Evolutionary conservation across 2,888 invertebrate species (phyloP), one percentile per base, ranked within the genome.

Genomic region (Campopleginae sp.): DNA sequence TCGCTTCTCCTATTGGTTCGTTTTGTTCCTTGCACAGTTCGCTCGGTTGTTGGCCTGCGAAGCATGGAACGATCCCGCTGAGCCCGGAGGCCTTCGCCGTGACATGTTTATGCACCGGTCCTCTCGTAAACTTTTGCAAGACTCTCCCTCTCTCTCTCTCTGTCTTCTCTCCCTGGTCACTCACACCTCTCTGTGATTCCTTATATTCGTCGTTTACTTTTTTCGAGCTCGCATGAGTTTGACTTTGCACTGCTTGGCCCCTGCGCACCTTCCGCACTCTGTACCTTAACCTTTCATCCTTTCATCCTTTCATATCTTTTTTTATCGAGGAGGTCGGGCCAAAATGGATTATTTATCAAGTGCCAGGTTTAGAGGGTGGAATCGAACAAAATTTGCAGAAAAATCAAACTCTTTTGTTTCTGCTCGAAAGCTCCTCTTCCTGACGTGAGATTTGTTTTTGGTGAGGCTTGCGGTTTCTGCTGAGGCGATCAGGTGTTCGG

Each of bases 61-160:
- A 79, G 80, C 84, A 85, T 77, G 84, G 70, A 79, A 84, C 80
- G 54, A 58, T 79, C 80, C 85, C 75, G 83, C 85, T 83, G 82
- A 86, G 86, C 85, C 89, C 74, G 83, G 78, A 87, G 90, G 82
- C 80, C 88, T 84, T 82, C 84, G 80, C 86, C 89, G 88, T 90
- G 90, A 91, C 90, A 90, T 90, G 90, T 90, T 90, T 90, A 91
- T 91, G 90, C 89, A 85, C 86, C 87, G 88, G 82, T 89, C 88
- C 89, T 87, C 89, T 90, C 91, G 89, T 90, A 91, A 91, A 91
- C 88, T 89, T 87, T 86, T 88, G 74, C 63, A 80, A 80, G 82
- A 58, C 87, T 87, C 76, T 83, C 80, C 78, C 86, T 71, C 66
- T 76, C 74, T 81, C 27, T 71, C 86, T 87, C 77, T 84, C 78